These are phyloP conservation scores for Darevskia mixta DNA, from an alignment of 2,797 vertebrate species.

Conservation along the genomic window DNA sequence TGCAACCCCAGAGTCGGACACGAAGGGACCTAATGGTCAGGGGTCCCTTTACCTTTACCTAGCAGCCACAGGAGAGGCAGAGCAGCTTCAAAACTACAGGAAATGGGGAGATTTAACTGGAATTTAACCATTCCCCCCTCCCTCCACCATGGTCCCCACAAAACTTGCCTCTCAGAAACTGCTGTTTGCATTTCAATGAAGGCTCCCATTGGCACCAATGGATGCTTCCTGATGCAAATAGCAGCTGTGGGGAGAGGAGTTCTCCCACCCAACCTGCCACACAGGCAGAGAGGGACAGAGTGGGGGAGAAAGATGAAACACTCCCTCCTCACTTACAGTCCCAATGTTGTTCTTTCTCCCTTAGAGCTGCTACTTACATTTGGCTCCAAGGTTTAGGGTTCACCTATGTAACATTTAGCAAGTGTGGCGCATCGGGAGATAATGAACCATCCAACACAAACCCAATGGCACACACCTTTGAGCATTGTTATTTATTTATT, in stretches of 20 bases:
- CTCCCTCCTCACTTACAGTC: not conserved
- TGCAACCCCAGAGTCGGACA: too few species aligned
- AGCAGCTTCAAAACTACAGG: not conserved
- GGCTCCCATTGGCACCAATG: not conserved
- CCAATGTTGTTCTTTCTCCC: not conserved
- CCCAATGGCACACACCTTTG: not conserved
- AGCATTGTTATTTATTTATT: not conserved
- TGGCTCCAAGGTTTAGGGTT: not conserved
- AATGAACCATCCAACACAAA: not conserved
- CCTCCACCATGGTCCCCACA: too few species aligned
- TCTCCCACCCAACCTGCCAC: too few species aligned
- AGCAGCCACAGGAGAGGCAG: not conserved
- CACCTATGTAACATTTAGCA: not conserved
- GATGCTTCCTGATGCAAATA: not conserved
- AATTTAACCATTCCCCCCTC: too few species aligned
- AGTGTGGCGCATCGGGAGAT: too few species aligned
- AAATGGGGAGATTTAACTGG: too few species aligned
- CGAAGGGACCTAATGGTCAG: too few species aligned
- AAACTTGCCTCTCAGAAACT: not conserved
- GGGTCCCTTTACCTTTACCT: too few species aligned
- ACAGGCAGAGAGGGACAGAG: not conserved
- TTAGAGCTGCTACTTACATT: not conserved
- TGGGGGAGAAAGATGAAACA: too few species aligned
- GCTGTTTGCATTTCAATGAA: too few species aligned
- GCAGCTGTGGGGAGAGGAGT: not conserved